Percentiles rank a stretch among this genome's conserved stretches.
Evolutionary conservation across 2,113 vertebrate species (phyloP).

Genomic region (cat (Felis catus)): F.catus_Fca126_mat1.0 CM031427.1:35810501-35811000

Average conservation of each 20-base stretch:
- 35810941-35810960: constrained; percentile 39
- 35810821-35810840: background rate
- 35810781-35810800: background rate
- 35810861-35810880: background rate
- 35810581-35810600: background rate
- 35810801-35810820: background rate
- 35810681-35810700: background rate
- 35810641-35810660: background rate
- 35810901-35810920: constrained; percentile 58
- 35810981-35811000: constrained; percentile 35
- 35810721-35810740: background rate
- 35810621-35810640: background rate
- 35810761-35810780: background rate
- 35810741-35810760: background rate
- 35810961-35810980: constrained; percentile 29
- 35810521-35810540: background rate
- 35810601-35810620: background rate
- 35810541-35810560: background rate
- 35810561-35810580: background rate
- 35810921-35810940: constrained; percentile 54
- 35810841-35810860: background rate
- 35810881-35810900: background rate
- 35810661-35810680: background rate
- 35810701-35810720: background rate
- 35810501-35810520: accelerated